Percentiles rank a stretch among this genome's conserved stretches.
Evolutionary conservation across 2,888 invertebrate genomes (phyloP).

Genomic region (Cantharis flavilabris): DNA sequence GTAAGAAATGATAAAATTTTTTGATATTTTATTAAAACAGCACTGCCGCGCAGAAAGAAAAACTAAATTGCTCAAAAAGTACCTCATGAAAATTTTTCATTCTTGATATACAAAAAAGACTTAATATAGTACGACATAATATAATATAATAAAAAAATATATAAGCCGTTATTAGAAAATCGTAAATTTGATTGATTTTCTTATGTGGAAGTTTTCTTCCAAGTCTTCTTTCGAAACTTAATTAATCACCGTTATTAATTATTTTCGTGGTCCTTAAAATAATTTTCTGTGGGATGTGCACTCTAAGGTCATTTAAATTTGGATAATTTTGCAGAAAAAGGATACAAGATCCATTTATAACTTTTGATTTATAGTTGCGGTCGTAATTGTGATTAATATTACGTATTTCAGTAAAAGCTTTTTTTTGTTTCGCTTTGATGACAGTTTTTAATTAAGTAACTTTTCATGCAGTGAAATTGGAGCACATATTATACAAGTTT

Average conservation of each 20-base stretch:
- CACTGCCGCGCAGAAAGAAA: background rate
- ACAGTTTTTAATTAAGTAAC: background rate
- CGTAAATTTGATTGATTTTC: background rate
- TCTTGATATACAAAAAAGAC: background rate
- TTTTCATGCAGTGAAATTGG: background rate
- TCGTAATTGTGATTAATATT: background rate
- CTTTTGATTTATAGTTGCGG: background rate
- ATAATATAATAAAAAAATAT: background rate
- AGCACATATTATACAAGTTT: background rate
- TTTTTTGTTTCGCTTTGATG: background rate
- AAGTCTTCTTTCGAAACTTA: background rate
- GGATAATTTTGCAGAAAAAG: background rate
- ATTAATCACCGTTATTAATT: background rate
- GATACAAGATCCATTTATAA: background rate
- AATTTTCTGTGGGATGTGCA: background rate
- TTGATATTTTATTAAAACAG: background rate
- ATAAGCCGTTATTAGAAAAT: background rate
- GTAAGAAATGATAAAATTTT: background rate
- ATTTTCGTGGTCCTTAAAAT: background rate
- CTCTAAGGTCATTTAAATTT: background rate
- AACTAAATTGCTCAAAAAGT: background rate
- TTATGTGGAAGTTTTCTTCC: background rate
- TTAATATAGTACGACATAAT: background rate
- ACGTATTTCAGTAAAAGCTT: background rate
- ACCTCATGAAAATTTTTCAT: background rate